Conservation (phyloP, 2,113 vertebrate genomes). For the Labeo rohita region DNA sequence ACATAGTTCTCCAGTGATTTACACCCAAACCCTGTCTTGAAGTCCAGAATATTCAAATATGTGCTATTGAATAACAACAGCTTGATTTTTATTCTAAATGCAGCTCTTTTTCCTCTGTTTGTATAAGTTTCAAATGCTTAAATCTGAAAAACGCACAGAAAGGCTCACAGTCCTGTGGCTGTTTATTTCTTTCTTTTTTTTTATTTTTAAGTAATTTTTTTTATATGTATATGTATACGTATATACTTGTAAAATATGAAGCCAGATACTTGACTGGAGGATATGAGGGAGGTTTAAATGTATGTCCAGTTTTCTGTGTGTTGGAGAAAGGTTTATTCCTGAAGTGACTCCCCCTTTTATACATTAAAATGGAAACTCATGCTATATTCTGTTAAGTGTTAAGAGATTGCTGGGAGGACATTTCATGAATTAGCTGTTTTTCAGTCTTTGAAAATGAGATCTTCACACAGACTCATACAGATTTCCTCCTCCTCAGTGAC, state of each 20-base stretch:
- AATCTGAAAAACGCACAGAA: conserved; percentile 25
- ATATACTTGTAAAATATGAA: conserved; percentile 22
- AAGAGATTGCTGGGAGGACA: conserved; percentile 43
- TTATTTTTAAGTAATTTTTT: conserved; percentile 7
- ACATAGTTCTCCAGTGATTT: neutral
- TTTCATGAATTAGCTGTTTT: conserved; percentile 66
- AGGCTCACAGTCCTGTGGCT: neutral
- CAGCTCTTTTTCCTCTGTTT: conserved; percentile 18
- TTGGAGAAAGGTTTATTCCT: conserved; percentile 56
- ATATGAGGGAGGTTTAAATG: conserved; percentile 52
- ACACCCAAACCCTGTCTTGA: neutral
- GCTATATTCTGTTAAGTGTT: neutral
- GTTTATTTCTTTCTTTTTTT: neutral
- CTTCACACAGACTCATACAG: conserved; percentile 57
- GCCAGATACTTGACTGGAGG: conserved; percentile 62
- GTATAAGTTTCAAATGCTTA: conserved; percentile 4
- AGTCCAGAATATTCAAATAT: neutral
- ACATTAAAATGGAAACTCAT: neutral
- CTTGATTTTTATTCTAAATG: conserved; percentile 11
- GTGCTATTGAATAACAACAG: neutral
- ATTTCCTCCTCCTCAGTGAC: conserved; percentile 24
- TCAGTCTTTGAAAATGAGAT: conserved; percentile 54
- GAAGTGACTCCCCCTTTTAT: neutral
- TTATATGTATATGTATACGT: neutral
- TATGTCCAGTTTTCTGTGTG: conserved; percentile 61